These are phyloP conservation scores for Oreonectes daqikongensis DNA, from an alignment of 2,797 vertebrate species.

Conservation along the genomic window DNA sequence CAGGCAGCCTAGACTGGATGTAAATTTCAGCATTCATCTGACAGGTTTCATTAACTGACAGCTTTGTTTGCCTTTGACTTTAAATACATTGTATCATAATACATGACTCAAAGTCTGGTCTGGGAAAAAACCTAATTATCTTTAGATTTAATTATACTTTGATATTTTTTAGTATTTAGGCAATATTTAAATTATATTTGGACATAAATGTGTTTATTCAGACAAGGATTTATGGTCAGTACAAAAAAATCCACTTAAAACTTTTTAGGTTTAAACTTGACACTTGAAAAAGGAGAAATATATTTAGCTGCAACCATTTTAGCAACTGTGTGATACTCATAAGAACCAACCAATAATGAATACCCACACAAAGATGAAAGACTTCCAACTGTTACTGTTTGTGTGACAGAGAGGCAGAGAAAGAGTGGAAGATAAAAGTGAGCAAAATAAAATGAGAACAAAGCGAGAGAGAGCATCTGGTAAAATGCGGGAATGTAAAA, in stretches of 20 bases:
- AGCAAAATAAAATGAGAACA: conserved; percentile 66
- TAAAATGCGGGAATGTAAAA: conserved; percentile 23
- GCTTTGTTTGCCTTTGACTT: background rate
- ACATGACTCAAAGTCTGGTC: background rate
- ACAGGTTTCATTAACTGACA: background rate
- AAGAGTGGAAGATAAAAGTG: conserved; percentile 57
- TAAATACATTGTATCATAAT: background rate
- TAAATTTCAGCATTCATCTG: background rate
- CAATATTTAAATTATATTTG: too few relatives aligned
- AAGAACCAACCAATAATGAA: background rate
- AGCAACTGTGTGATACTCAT: conserved; percentile 14
- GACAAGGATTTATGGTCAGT: too few relatives aligned
- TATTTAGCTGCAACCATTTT: conserved; percentile 11
- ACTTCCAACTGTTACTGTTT: conserved; percentile 25
- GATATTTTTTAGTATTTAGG: background rate
- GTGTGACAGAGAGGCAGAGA: conserved; percentile 57
- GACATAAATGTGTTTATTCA: too few relatives aligned
- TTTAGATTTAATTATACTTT: background rate
- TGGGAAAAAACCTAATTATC: background rate
- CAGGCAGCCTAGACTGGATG: background rate
- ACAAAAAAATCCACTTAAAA: too few relatives aligned
- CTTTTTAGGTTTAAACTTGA: background rate
- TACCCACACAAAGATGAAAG: conserved; percentile 3
- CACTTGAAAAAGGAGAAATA: background rate
- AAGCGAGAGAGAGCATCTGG: conserved; percentile 45